Conservation (phyloP, 2,797 vertebrate genomes). For the Neosalanx taihuensis region DNA sequence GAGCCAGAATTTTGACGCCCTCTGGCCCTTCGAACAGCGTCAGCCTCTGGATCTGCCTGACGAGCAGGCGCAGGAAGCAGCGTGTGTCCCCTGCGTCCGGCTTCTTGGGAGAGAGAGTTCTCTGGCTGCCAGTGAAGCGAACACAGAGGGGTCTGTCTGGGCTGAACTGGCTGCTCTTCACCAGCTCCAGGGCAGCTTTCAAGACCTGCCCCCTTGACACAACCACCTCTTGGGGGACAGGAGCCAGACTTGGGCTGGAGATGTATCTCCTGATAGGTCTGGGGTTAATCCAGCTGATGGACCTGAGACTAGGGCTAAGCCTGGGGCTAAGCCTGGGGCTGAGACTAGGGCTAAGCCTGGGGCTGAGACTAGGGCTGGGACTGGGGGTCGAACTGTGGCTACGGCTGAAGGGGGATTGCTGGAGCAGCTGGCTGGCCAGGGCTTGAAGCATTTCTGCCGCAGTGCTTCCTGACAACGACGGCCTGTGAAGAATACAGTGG, state of each 20-base stretch:
- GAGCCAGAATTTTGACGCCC: slow-evolving; percentile 80
- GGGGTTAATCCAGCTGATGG: no score
- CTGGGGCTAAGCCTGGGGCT: no score
- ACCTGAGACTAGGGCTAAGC: no score
- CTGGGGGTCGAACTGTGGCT: no score
- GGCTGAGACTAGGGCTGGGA: background rate
- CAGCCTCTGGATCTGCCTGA: slow-evolving; percentile 81
- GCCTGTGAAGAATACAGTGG: slow-evolving; percentile 29
- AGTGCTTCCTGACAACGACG: slow-evolving; percentile 23
- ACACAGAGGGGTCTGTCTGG: slow-evolving; percentile 77
- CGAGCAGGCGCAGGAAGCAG: slow-evolving; percentile 80
- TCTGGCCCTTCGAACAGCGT: slow-evolving; percentile 83
- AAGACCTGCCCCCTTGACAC: slow-evolving; percentile 66
- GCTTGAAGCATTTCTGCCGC: slow-evolving; percentile 58
- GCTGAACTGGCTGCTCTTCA: slow-evolving; percentile 78
- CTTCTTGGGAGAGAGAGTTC: slow-evolving; percentile 38
- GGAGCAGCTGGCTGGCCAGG: slow-evolving; percentile 46
- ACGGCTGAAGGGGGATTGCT: slow-evolving; percentile 20
- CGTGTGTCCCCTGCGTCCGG: slow-evolving; percentile 53
- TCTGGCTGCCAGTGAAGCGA: slow-evolving; percentile 52
- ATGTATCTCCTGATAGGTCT: background rate
- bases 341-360: no score
- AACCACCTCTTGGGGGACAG: slow-evolving; percentile 51
- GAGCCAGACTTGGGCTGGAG: background rate
- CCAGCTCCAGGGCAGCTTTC: slow-evolving; percentile 77